Evolutionary conservation across 2,113 vertebrate genomes (phyloP).

Genomic region (Notechis scutatus): DNA sequence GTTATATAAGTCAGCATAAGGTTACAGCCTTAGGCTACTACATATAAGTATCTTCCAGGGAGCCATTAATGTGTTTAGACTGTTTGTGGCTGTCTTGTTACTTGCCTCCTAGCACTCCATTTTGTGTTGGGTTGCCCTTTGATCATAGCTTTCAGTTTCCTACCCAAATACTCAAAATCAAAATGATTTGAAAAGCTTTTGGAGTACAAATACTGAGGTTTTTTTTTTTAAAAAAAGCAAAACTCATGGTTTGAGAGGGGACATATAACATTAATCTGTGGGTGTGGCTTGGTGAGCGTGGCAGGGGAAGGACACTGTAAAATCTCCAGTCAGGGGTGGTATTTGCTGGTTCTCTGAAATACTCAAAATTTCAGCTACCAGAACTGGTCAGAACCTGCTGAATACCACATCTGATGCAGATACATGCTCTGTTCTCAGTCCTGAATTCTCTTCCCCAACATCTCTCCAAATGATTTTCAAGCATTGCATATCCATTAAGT

Average conservation of each 20-base stretch:
- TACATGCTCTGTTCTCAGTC: background rate
- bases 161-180: constrained; percentile 2
- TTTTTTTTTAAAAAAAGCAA: too few species aligned
- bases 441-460: background rate
- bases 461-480: background rate
- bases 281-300: too few species aligned
- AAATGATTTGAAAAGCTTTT: background rate
- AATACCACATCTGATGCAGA: background rate
- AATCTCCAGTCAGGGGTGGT: too few species aligned
- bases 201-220: constrained; percentile 2
- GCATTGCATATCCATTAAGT: background rate
- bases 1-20: background rate
- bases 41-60: background rate
- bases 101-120: background rate
- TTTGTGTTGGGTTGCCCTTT: background rate
- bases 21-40: background rate
- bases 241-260: background rate
- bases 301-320: too few species aligned
- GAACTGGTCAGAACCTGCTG: too few species aligned
- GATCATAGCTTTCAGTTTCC: constrained; percentile 25
- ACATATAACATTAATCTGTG: background rate
- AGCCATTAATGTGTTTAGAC: background rate
- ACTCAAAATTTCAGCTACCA: too few species aligned
- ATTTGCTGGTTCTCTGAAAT: too few species aligned
- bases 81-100: background rate